Base-by-base conservation (phyloP, 2,888 invertebrate species). In the Trilocha varians region DNA sequence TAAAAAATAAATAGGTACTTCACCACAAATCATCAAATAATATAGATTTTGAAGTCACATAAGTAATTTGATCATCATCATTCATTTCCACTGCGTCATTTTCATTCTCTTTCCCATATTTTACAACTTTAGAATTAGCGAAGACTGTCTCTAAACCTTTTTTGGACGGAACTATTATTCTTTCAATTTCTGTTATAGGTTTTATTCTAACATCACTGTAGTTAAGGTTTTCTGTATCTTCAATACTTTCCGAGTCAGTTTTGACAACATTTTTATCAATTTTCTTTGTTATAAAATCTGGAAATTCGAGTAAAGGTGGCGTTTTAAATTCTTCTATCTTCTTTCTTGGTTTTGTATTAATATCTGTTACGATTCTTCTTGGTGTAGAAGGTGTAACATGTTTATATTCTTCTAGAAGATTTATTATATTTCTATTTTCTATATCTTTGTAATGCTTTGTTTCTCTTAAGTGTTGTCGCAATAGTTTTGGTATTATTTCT, bases 51-150 rank as follows among this genome's bases (percentile, higher is more conserved):
- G 32, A 25, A 8, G 32, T 16, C 14, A 38, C 38, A 14, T 38
- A 38, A 34, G 34, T 38, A 14, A 42, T 11, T 16, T 15, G 34
- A 8, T 32, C 38, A 1, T 42, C 32, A 2, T 34, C 16, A 6
- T 13, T 33, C 34, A 34, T 6, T 13, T 42, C 5, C 1, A 16
- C 16, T 15, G 15, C 15, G 13, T 32, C 16, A 11, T 16, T 32
- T 4, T 35, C 35, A 13, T 50, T 49, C 6, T 47, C 43, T 3
- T 50, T 44, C n/a, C 57, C 59, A 46, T 80, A 83, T 42, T 65
- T 78, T 0, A 55, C 66, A 3, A 84, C 79, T 60, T 72, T 84
- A 0, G 83, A 78, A 36, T 58, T 65, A 1, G 74, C 79, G 42
- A 50, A 75, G 0, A 75, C 61, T 2, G 82, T 84, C 62, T 83